Percentiles rank a stretch among this genome's conserved stretches.
Conservation (phyloP, 2,888 invertebrate genomes). For the Drosophila quinaria region DNA sequence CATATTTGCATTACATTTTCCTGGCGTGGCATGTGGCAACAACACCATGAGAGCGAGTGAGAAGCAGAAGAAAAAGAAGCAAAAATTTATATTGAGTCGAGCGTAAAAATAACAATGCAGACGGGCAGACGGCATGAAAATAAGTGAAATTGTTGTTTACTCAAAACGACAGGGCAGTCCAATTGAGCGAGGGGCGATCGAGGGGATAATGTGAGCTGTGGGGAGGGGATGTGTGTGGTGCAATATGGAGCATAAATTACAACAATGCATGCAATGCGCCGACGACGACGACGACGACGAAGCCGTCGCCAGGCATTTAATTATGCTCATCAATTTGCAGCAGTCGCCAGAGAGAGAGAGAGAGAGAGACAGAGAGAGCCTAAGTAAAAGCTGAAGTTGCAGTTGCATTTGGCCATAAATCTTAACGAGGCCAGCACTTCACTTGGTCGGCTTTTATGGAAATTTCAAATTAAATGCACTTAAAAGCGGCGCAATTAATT, state of each 20-base stretch:
- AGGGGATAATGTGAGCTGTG: not conserved
- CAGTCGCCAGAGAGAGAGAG: conserved; percentile 1
- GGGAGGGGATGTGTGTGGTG: not conserved
- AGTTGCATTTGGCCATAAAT: conserved; percentile 54
- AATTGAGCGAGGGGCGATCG: conserved; percentile 4
- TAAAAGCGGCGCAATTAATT: conserved; percentile 70
- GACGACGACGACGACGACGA: conserved; percentile 18
- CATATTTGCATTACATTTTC: conserved; percentile 79
- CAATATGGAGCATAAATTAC: conserved; percentile 79
- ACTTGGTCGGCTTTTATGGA: conserved; percentile 42
- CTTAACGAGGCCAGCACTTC: conserved; percentile 51
- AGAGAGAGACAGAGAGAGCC: not conserved
- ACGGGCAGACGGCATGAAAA: conserved; percentile 75
- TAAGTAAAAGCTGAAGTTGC: conserved; percentile 15
- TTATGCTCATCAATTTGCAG: conserved; percentile 80
- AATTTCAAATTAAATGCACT: conserved; percentile 75
- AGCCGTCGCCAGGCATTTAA: conserved; percentile 71
- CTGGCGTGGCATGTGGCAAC: conserved; percentile 73
- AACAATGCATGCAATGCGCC: conserved; percentile 74
- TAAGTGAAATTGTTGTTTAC: conserved; percentile 81
- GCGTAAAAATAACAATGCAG: conserved; percentile 81
- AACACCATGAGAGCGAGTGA: conserved; percentile 11
- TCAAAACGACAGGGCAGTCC: conserved; percentile 62
- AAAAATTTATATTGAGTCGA: conserved; percentile 79
- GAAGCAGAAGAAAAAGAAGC: conserved; percentile 25